Evolutionary conservation across 2,113 vertebrate genomes (phyloP).

Genomic region (Cacatua alba): DNA sequence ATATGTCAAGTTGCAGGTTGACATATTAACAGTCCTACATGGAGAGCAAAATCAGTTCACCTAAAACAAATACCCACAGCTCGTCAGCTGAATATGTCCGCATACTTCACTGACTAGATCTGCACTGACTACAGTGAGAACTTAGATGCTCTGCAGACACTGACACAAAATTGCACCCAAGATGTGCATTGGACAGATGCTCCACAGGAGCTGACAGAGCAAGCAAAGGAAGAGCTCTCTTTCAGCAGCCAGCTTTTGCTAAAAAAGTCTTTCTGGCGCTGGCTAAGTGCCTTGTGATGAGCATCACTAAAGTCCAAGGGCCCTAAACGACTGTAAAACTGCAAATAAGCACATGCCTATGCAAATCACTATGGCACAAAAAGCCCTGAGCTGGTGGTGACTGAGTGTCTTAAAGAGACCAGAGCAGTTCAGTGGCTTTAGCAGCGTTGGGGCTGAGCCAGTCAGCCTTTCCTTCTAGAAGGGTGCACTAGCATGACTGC

Average conservation of each 20-base stretch:
- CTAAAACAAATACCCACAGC: not conserved
- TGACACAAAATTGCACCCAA: not conserved
- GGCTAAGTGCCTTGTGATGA: not conserved
- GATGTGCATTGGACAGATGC: not conserved
- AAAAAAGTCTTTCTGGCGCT: not conserved
- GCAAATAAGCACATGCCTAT: not conserved
- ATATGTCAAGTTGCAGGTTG: not conserved
- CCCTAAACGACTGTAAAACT: not conserved
- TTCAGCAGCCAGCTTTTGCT: not conserved
- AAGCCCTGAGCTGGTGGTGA: not conserved
- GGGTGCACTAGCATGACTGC: not conserved
- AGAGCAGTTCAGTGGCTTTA: not conserved
- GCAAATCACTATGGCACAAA: not conserved
- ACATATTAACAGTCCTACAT: not conserved
- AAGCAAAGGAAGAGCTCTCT: not conserved
- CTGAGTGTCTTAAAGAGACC: not conserved
- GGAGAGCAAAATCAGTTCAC: not conserved
- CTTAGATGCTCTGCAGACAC: not conserved
- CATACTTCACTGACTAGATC: not conserved
- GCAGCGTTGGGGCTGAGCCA: not conserved
- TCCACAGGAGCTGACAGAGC: not conserved
- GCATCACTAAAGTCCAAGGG: not conserved
- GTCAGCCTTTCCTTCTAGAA: not conserved
- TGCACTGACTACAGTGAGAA: not conserved
- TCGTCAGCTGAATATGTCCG: not conserved